Percentiles rank a stretch among this genome's conserved stretches.
These are phyloP conservation scores for Odontophorus gujanensis DNA, from an alignment of 2,113 vertebrate genomes.

Conservation along the genomic window DNA sequence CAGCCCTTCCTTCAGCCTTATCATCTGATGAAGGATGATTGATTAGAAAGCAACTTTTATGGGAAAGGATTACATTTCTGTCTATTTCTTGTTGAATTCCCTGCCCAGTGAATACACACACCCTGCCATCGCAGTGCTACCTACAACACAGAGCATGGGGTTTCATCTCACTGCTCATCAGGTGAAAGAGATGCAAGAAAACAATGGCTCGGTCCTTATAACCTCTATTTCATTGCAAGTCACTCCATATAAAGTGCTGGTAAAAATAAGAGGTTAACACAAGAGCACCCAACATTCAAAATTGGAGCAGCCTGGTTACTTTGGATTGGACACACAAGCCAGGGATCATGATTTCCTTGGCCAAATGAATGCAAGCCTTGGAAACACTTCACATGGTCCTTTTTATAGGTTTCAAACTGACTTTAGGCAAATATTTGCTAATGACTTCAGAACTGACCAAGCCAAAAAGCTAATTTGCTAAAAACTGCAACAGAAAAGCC, in stretches of 20 bases:
- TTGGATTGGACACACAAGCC: background rate
- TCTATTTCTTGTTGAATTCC: background rate
- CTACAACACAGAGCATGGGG: background rate
- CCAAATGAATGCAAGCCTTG: constrained; percentile 1
- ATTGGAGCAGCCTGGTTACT: background rate
- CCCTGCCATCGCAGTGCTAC: background rate
- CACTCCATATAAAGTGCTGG: background rate
- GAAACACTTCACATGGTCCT: constrained; percentile 2
- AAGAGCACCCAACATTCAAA: background rate
- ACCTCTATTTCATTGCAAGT: background rate
- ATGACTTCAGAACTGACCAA: background rate
- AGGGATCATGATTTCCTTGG: constrained; percentile 11
- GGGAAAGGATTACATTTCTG: background rate
- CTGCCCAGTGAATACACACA: background rate
- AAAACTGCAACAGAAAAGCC: background rate
- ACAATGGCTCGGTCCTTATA: background rate
- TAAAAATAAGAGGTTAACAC: background rate
- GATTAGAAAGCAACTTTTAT: background rate
- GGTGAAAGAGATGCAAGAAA: background rate
- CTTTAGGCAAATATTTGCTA: constrained; percentile 8
- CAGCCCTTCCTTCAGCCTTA: background rate
- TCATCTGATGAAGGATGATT: background rate
- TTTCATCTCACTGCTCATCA: background rate
- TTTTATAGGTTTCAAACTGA: constrained; percentile 26
- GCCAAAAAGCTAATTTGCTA: constrained; percentile 5